Evolutionary conservation across 2,888 invertebrate species (phyloP), one percentile per base, ranked within the genome.

Genomic region (Onthophagus sagittarius): DNA sequence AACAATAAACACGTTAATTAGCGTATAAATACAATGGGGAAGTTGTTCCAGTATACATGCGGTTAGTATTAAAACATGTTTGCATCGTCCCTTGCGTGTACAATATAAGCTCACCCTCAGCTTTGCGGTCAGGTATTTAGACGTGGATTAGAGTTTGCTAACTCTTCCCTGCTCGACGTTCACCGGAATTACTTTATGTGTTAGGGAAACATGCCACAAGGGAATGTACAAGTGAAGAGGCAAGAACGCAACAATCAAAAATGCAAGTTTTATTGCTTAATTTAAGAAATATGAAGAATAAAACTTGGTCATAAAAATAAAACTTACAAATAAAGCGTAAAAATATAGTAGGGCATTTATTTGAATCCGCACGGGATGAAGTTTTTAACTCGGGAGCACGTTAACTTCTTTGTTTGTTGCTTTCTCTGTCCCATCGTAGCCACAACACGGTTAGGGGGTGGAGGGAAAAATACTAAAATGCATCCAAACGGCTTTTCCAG

Each of bases 401-500:
- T 53, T 53, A 53, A 53, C 39, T 53, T 53, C 9, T 53, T 53
- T 53, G 39, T 53, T 53, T 11, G 39, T 53, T 23, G 23, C 23
- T 7, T 53, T 53, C 39, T 53, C 7, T 11, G 39, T 53, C 9
- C 39, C 39, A 53, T 53, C 39, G 1, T 4, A 53, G 9, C 39
- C 23, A 23, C 23, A 11, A 53, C 39, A 53, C 39, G 2, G 39
- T 53, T 23, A 23, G 23, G 23, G 23, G 1, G 23, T 1, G 1
- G 3, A 3, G 3, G 39, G 39, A 7, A 11, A 53, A 53, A 11
- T 53, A 67, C 23, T 31, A 31, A 67, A 67, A 67, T 67, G 67
- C 67, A 67, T 67, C 67, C 31, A n/a, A 67, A 67, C 32, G 67
- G 67, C 23, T 67, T 67, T 23, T 67, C 23, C 15, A 67, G 67